Evolutionary conservation across 2,888 invertebrate genomes (phyloP).

Genomic region (Hesperia comma): DNA sequence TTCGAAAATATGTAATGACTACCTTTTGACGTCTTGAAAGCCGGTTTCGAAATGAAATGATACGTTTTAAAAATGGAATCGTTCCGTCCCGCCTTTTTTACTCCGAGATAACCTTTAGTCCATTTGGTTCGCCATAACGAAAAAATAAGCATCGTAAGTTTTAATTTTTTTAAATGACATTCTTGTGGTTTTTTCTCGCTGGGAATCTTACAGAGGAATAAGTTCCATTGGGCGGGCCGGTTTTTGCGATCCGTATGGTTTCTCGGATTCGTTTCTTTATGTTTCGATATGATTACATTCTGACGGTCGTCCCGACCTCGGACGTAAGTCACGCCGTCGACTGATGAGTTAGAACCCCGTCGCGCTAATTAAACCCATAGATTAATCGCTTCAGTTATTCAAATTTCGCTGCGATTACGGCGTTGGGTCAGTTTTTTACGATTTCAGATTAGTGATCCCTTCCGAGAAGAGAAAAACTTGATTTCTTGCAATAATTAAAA

Average conservation of each 20-base stretch:
- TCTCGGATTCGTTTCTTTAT: slow-evolving; percentile 60
- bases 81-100: slow-evolving; percentile 82
- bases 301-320: slow-evolving; percentile 54
- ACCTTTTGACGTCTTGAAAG: slow-evolving; percentile 83
- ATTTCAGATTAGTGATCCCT: slow-evolving; percentile 71
- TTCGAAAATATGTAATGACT: slow-evolving; percentile 80
- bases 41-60: slow-evolving; percentile 84
- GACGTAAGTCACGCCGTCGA: slow-evolving; percentile 68
- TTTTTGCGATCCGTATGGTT: slow-evolving; percentile 72
- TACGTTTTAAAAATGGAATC: slow-evolving; percentile 84
- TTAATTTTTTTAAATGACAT: slow-evolving; percentile 83
- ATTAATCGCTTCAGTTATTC: slow-evolving; percentile 78
- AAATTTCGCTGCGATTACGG: slow-evolving; percentile 64
- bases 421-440: slow-evolving; percentile 72
- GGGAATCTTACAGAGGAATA: slow-evolving; percentile 76
- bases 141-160: slow-evolving; percentile 75
- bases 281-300: slow-evolving; percentile 60
- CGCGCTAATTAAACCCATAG: slow-evolving; percentile 70
- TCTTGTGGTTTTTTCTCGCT: slow-evolving; percentile 81
- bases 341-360: slow-evolving; percentile 70
- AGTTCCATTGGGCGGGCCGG: slow-evolving; percentile 64
- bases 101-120: slow-evolving; percentile 82
- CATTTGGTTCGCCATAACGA: slow-evolving; percentile 78
- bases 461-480: slow-evolving; percentile 73
- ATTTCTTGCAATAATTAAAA: slow-evolving; percentile 56